Conservation (phyloP, 2,888 invertebrate genomes). For the Ischnura elegans region DNA sequence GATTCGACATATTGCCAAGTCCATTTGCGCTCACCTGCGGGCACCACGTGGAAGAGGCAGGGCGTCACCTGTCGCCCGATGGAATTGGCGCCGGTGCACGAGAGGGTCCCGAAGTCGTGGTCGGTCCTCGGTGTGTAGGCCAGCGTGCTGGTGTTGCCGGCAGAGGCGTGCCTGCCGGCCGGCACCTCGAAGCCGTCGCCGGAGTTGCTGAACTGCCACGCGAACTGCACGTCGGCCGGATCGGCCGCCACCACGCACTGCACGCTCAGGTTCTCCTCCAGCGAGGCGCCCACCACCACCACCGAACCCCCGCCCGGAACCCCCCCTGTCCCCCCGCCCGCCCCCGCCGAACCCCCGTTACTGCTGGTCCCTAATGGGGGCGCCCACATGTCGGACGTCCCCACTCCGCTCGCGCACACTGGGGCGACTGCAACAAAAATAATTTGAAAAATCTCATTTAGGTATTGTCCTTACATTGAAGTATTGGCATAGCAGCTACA, state of each 20-base stretch:
- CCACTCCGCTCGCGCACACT: not conserved
- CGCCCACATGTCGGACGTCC: not conserved
- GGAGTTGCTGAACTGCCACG: constrained; percentile 95
- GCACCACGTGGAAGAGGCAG: constrained; percentile 93
- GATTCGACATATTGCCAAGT: too few species aligned
- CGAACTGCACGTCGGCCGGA: constrained; percentile 90
- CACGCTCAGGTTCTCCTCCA: constrained; percentile 84
- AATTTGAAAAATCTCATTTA: not conserved
- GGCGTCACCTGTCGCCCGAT: constrained; percentile 91
- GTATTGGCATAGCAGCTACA: too few species aligned
- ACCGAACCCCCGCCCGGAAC: constrained; percentile 78
- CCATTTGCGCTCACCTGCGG: constrained; percentile 83
- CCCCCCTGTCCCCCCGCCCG: not conserved
- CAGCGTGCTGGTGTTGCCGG: constrained; percentile 84
- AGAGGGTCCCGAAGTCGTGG: constrained; percentile 92
- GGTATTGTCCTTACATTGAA: too few species aligned
- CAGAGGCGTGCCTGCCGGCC: constrained; percentile 82
- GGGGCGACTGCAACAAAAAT: not conserved
- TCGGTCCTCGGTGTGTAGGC: constrained; percentile 82
- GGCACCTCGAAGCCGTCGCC: constrained; percentile 91
- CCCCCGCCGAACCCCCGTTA: not conserved
- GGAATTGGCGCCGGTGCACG: constrained; percentile 91
- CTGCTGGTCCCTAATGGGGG: not conserved
- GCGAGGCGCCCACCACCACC: constrained; percentile 90
- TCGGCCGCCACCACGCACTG: constrained; percentile 91